phyloP scores from a whole-genome alignment of 2,113 vertebrate genomes.

The Tricholaema leucomelas region DNA sequence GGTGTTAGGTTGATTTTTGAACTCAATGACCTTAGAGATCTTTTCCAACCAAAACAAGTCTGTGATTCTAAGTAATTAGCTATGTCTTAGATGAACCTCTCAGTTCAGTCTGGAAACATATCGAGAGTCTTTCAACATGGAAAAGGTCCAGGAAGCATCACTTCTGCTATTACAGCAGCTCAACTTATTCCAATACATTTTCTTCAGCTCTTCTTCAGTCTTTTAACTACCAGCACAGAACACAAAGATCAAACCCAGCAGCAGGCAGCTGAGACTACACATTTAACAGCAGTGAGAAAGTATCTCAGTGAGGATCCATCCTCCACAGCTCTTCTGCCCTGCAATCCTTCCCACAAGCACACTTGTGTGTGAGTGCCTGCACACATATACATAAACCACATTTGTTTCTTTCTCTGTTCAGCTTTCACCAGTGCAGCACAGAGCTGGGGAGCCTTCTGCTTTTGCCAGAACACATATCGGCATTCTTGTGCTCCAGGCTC shows the following conservation, averaged over 20 bases:
- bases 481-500: background rate
- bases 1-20: too few species aligned
- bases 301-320: background rate
- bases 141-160: background rate
- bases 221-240: background rate
- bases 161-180: background rate
- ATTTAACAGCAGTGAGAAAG: background rate
- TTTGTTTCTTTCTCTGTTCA: background rate
- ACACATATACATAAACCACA: background rate
- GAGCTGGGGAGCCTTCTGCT: background rate
- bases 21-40: too few species aligned
- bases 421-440: background rate
- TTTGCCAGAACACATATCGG: background rate
- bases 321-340: background rate
- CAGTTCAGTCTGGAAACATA: background rate
- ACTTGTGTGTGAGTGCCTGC: too few species aligned
- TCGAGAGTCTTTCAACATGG: background rate
- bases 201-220: background rate
- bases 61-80: background rate
- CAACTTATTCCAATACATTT: background rate
- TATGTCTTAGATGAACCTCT: background rate
- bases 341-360: background rate
- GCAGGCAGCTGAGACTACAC: background rate
- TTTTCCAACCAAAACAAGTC: too few species aligned
- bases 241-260: background rate